These are phyloP conservation scores for Lepus townsendii DNA, from an alignment of 2,797 vertebrate genomes.

Conservation along the genomic window DNA sequence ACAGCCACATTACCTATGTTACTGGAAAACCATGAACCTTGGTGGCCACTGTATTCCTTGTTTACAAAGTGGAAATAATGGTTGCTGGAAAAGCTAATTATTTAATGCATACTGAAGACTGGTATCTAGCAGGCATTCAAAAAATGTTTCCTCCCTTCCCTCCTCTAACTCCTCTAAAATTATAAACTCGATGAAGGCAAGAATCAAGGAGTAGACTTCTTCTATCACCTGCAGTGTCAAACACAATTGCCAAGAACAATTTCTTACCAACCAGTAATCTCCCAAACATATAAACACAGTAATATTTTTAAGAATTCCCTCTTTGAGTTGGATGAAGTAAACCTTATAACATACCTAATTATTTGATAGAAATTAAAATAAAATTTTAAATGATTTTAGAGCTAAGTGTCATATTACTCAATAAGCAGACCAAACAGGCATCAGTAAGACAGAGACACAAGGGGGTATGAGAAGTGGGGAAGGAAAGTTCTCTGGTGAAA, in stretches of 20 bases:
- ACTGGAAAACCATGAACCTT: constrained; percentile 11
- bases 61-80: constrained; percentile 47
- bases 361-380: constrained; percentile 2
- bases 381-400: background rate
- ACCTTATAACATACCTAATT: constrained; percentile 4
- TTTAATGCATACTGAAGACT: background rate
- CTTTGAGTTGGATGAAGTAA: constrained; percentile 3
- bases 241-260: background rate
- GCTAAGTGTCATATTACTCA: background rate
- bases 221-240: background rate
- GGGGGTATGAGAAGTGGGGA: too few species aligned
- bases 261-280: background rate
- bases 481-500: background rate
- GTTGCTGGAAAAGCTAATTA: background rate
- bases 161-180: constrained; percentile 6
- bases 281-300: constrained; percentile 3
- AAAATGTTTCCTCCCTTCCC: background rate
- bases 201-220: background rate
- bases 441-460: background rate
- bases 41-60: constrained; percentile 66
- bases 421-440: background rate
- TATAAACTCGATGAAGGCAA: background rate
- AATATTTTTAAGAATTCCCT: constrained; percentile 7
- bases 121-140: background rate
- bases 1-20: background rate